These are phyloP conservation scores for Sinotaia quadrata DNA, from an alignment of 2,888 invertebrate species.

Conservation along the genomic window DNA sequence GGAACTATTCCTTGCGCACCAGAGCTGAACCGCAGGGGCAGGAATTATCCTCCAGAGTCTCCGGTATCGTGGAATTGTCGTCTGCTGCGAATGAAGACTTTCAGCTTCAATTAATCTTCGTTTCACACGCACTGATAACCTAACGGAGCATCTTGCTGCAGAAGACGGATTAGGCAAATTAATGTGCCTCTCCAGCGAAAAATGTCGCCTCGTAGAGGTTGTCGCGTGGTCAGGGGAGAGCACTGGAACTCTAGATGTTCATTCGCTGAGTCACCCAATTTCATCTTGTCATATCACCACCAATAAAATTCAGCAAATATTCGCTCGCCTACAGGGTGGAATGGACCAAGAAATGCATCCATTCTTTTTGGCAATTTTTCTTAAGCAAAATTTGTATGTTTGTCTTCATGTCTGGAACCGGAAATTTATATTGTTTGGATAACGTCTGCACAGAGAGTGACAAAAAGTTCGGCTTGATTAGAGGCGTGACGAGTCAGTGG, in stretches of 20 bases:
- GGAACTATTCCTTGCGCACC: neutral
- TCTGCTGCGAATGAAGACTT: neutral
- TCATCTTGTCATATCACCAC: neutral
- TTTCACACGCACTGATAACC: conserved; percentile 10
- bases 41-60: neutral
- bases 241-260: neutral
- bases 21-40: neutral
- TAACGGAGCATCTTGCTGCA: conserved; percentile 5
- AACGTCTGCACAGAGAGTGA: conserved; percentile 1
- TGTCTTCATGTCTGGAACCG: conserved; percentile 8
- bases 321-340: neutral
- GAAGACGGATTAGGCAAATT: conserved; percentile 12
- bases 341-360: neutral
- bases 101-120: neutral
- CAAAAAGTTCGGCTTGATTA: conserved; percentile 19
- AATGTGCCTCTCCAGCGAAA: neutral
- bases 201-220: neutral
- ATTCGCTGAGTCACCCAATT: neutral
- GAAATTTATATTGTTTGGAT: conserved; percentile 29
- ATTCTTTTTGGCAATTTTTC: conserved; percentile 15
- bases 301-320: neutral
- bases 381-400: conserved; percentile 14
- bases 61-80: too few relatives aligned
- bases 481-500: too few relatives aligned
- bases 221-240: neutral